A percentile compares a stretch with the other conserved stretches of the same genome.
Evolutionary conservation across 2,888 invertebrate genomes (phyloP).

Genomic region (Geotrupes spiniger): DNA sequence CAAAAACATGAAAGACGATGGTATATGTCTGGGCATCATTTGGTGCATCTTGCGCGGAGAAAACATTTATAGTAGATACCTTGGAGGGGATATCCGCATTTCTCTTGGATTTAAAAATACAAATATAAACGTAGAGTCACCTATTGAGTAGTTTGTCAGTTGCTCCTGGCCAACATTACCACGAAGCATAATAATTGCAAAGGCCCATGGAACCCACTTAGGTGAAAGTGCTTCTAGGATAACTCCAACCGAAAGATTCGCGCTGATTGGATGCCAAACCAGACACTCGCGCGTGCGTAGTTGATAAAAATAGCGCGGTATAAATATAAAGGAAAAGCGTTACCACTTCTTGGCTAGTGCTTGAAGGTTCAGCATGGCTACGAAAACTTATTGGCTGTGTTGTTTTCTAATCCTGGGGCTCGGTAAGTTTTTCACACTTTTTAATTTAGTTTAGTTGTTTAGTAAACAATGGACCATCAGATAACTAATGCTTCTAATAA

Average conservation of each 20-base stretch:
- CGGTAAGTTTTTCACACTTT: slow-evolving; percentile 46
- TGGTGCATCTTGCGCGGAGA: too few species aligned
- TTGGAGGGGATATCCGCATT: slow-evolving; percentile 5
- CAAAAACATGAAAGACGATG: too few species aligned
- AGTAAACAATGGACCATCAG: background rate
- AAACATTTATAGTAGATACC: too few species aligned
- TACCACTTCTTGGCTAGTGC: slow-evolving; percentile 51
- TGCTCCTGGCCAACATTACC: slow-evolving; percentile 29
- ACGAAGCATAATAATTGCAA: slow-evolving; percentile 19
- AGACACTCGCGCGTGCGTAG: slow-evolving; percentile 42
- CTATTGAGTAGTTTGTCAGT: slow-evolving; percentile 42
- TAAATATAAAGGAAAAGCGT: slow-evolving; percentile 50
- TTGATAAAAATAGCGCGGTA: slow-evolving; percentile 42
- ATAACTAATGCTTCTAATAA: too few species aligned
- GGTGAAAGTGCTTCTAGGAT: slow-evolving; percentile 7
- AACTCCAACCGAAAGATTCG: slow-evolving; percentile 3
- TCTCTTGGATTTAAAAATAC: slow-evolving; percentile 8
- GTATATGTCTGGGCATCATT: too few species aligned
- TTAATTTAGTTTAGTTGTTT: slow-evolving; percentile 1
- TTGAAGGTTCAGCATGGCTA: slow-evolving; percentile 48
- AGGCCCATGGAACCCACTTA: slow-evolving; percentile 12
- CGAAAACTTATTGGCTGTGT: slow-evolving; percentile 51
- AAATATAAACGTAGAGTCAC: slow-evolving; percentile 48
- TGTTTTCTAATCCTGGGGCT: slow-evolving; percentile 46
- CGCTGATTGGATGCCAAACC: slow-evolving; percentile 3